These are phyloP conservation scores for Brachypalpus laphriformis DNA, from an alignment of 2,888 invertebrate genomes.

Conservation along the genomic window DNA sequence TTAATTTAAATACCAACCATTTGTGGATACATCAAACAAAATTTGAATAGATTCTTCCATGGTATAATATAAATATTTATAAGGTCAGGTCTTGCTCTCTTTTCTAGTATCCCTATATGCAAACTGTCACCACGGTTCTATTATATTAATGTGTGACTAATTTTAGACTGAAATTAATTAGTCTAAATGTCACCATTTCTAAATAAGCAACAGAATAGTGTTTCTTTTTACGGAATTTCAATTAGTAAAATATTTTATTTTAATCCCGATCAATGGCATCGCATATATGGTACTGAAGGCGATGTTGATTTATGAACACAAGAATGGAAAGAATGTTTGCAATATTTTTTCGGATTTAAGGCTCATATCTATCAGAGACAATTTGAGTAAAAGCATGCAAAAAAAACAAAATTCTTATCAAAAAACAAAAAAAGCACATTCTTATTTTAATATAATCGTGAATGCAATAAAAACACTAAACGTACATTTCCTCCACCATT, in stretches of 20 bases:
- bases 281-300: background rate
- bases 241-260: too few species aligned
- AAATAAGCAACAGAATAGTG: too few species aligned
- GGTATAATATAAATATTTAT: background rate
- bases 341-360: too few species aligned
- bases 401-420: slow-evolving; percentile 42
- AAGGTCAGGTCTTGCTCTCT: background rate
- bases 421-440: background rate
- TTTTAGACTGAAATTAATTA: background rate
- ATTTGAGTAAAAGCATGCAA: too few species aligned
- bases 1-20: too few species aligned
- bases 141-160: background rate
- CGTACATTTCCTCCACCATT: slow-evolving; percentile 73
- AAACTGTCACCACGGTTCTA: background rate
- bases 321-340: too few species aligned
- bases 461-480: slow-evolving; percentile 29
- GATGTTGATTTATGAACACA: background rate
- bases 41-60: background rate
- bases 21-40: too few species aligned
- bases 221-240: background rate
- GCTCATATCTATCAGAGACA: background rate
- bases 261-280: background rate
- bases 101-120: too few species aligned
- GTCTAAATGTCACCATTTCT: background rate
- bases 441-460: slow-evolving; percentile 11